These are phyloP conservation scores for Hemicordylus capensis DNA, from an alignment of 2,113 vertebrate genomes.

Conservation along the genomic window DNA sequence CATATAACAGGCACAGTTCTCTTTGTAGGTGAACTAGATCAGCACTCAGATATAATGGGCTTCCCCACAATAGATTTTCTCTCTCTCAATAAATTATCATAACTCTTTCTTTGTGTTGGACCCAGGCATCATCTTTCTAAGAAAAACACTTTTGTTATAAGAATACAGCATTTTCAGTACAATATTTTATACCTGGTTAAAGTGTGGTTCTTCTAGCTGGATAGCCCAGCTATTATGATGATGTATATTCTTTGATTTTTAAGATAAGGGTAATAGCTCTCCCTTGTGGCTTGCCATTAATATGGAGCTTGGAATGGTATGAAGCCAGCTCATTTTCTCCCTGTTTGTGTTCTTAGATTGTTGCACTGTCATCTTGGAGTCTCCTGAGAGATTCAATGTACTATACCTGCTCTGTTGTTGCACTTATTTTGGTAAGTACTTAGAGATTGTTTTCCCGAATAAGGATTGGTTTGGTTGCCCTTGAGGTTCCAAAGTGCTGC, in stretches of 20 bases:
- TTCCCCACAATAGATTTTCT: background rate
- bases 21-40: background rate
- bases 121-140: background rate
- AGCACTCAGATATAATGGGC: background rate
- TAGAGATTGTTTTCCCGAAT: background rate
- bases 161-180: background rate
- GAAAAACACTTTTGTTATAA: background rate
- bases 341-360: conserved; percentile 75
- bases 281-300: fast-evolving
- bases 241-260: background rate
- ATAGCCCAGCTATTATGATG: background rate
- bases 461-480: background rate
- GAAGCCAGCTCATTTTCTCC: conserved; percentile 24
- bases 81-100: background rate
- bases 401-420: conserved; percentile 91
- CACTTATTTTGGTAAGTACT: conserved; percentile 92
- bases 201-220: background rate
- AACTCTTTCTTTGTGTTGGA: background rate
- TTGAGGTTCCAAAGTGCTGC: background rate
- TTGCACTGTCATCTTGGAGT: conserved; percentile 90
- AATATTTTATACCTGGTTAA: background rate
- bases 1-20: background rate
- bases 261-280: too few species aligned
- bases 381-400: conserved; percentile 92
- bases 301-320: fast-evolving